These are phyloP conservation scores for Dendrocopos noguchii DNA, from an alignment of 2,113 vertebrate genomes.

Conservation along the genomic window DNA sequence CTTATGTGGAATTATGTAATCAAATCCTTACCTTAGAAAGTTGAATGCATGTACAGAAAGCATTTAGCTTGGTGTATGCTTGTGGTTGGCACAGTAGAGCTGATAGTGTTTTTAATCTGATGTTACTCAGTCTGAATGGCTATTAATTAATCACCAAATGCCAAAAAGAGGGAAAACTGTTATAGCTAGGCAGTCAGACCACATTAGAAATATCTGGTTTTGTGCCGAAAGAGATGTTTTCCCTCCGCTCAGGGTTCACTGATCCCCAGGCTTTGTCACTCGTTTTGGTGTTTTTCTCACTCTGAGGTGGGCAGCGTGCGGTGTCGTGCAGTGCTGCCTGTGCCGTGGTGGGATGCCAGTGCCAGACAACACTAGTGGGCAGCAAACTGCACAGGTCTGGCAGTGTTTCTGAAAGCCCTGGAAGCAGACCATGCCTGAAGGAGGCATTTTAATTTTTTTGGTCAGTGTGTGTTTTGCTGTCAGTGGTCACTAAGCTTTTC, in stretches of 20 bases:
- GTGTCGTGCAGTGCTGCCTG: neutral
- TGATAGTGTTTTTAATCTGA: neutral
- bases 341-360: neutral
- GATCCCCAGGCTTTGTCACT: neutral
- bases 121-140: neutral
- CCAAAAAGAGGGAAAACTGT: neutral
- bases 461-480: neutral
- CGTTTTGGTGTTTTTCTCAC: neutral
- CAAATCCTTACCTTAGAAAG: neutral
- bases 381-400: constrained; percentile 71
- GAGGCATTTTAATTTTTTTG: neutral
- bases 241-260: neutral
- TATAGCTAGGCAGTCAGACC: neutral
- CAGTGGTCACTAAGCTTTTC: neutral
- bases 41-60: neutral
- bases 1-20: neutral
- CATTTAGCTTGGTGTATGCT: neutral
- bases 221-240: neutral
- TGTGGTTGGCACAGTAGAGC: neutral
- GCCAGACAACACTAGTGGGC: constrained; percentile 79
- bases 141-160: constrained; percentile 14
- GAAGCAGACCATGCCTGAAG: neutral
- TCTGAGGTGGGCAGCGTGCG: neutral
- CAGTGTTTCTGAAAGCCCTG: neutral
- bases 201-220: fast-evolving